These are phyloP conservation scores for Drosophila trichaetosa DNA, from an alignment of 2,888 invertebrate genomes.

Conservation along the genomic window DNA sequence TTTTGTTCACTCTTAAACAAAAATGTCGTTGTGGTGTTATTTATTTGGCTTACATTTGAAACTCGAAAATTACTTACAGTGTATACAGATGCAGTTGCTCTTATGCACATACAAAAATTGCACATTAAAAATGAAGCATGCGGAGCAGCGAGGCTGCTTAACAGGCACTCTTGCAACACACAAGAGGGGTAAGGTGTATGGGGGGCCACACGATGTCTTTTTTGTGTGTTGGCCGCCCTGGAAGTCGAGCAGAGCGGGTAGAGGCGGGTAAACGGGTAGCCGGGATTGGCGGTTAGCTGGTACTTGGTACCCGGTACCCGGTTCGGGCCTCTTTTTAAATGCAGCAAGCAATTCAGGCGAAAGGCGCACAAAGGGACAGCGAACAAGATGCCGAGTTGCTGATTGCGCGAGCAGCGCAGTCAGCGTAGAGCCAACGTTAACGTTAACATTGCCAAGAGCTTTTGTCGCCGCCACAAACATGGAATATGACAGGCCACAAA, in stretches of 20 bases:
- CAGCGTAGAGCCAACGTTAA: conserved; percentile 30
- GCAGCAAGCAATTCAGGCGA: conserved; percentile 69
- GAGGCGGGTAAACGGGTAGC: conserved; percentile 6
- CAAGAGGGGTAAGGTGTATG: not conserved
- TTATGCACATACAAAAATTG: conserved; percentile 49
- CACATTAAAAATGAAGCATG: conserved; percentile 77
- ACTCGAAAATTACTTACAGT: not conserved
- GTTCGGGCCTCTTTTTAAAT: conserved; percentile 61
- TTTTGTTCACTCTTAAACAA: not conserved
- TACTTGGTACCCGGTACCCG: conserved; percentile 20
- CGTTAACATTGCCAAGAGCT: conserved; percentile 55
- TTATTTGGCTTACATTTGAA: not conserved
- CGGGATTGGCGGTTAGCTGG: conserved; percentile 16
- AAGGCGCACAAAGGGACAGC: conserved; percentile 80
- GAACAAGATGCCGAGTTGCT: conserved; percentile 80
- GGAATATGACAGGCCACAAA: conserved; percentile 75
- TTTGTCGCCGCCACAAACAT: conserved; percentile 79
- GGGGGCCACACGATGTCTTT: conserved; percentile 60
- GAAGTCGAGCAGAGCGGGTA: not conserved
- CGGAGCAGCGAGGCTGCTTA: conserved; percentile 42
- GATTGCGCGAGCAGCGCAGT: conserved; percentile 70
- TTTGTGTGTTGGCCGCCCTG: conserved; percentile 58
- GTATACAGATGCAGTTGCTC: conserved; percentile 20
- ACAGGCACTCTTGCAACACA: conserved; percentile 10
- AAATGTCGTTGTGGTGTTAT: too few species aligned